Conservation (phyloP, 2,797 vertebrate genomes). For the Lutjanus campechanus region DNA sequence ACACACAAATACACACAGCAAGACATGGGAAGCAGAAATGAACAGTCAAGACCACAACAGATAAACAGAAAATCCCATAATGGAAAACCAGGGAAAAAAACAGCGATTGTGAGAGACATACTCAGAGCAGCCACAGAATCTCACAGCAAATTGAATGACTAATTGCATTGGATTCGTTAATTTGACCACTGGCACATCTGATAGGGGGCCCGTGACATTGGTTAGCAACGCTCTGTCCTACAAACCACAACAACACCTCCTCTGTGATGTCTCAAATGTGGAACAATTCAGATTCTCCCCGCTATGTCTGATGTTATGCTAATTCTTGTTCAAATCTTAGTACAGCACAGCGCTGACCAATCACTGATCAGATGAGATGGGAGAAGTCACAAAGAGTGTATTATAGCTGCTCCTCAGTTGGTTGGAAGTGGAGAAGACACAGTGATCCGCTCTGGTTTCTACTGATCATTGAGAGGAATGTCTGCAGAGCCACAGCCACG, state of each 20-base stretch:
- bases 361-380: constrained; percentile 34
- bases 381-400: constrained; percentile 43
- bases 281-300: constrained; percentile 66
- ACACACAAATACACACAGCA: constrained; percentile 75
- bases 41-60: constrained; percentile 78
- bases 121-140: constrained; percentile 53
- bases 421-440: constrained; percentile 26
- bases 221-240: constrained; percentile 68
- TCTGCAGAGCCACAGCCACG: background rate
- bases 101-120: background rate
- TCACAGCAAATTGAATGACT: constrained; percentile 73
- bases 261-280: constrained; percentile 65
- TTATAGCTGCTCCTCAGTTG: constrained; percentile 10
- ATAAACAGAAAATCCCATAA: constrained; percentile 78
- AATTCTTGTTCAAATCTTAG: constrained; percentile 42
- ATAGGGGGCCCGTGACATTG: constrained; percentile 72
- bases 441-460: constrained; percentile 28
- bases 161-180: constrained; percentile 81
- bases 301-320: constrained; percentile 58
- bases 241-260: constrained; percentile 59
- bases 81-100: constrained; percentile 47
- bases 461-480: constrained; percentile 3
- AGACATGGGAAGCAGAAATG: constrained; percentile 78
- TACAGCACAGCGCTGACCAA: constrained; percentile 15
- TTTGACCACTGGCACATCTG: constrained; percentile 75